Evolutionary conservation across 2,797 vertebrate genomes (phyloP).

Genomic region (Schizothorax lantsangensis): DNA sequence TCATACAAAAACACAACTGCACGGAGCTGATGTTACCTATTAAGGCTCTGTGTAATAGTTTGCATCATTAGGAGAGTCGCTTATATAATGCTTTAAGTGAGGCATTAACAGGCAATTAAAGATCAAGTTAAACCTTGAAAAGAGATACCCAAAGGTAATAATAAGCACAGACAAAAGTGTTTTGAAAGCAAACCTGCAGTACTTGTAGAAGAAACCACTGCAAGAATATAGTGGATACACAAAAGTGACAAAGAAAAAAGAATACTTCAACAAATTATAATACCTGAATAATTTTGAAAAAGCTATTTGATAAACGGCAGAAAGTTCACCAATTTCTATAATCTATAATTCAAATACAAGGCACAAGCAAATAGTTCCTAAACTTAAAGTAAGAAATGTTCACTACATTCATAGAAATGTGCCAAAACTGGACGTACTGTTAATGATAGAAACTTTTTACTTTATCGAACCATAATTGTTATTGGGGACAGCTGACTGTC

Average conservation of each 20-base stretch:
- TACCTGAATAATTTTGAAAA: not conserved
- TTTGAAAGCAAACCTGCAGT: slow-evolving; percentile 12
- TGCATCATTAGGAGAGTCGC: not conserved
- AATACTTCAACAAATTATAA: not conserved
- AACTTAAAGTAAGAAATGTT: not conserved
- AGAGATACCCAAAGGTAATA: not conserved
- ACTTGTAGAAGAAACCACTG: not conserved
- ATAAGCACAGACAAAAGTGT: slow-evolving; percentile 6
- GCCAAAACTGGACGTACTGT: not conserved
- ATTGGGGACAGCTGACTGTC: not conserved
- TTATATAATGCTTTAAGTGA: slow-evolving; percentile 6
- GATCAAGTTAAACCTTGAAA: not conserved
- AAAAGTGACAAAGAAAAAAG: not conserved
- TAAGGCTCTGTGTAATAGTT: slow-evolving; percentile 35
- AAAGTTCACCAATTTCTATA: not conserved
- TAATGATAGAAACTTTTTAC: not conserved
- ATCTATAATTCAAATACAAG: not conserved
- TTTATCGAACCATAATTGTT: not conserved
- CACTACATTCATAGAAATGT: slow-evolving; percentile 35
- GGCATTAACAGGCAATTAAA: slow-evolving; percentile 9
- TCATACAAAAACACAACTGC: slow-evolving; percentile 34
- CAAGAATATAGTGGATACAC: not conserved
- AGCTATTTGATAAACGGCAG: not conserved
- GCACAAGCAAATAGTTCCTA: not conserved
- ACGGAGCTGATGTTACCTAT: slow-evolving; percentile 29